phyloP scores from a whole-genome alignment of 30 jellyfish, hydroid and myxozoan genomes.

The Rhopilema esculentum region DNA sequence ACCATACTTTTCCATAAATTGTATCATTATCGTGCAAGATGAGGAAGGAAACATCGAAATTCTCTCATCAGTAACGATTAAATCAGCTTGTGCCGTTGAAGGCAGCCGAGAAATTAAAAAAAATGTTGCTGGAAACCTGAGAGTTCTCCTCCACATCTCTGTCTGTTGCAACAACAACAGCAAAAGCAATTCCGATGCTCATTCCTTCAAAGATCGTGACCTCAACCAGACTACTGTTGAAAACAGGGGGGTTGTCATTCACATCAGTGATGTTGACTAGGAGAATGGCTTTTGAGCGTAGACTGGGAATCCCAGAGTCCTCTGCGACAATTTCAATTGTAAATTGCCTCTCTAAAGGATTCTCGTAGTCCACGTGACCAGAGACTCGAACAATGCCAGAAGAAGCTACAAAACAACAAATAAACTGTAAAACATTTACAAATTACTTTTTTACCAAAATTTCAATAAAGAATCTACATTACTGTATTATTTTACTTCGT shows the following conservation, averaged over 20 bases:
- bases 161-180: constrained; percentile 72
- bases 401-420: constrained; percentile 32
- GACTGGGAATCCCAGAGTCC: constrained; percentile 74
- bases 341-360: neutral
- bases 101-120: no score
- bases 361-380: constrained; percentile 63
- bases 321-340: constrained; percentile 24
- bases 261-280: constrained; percentile 73
- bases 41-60: no score
- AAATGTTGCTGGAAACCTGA: no score
- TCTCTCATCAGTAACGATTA: no score
- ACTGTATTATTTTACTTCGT: no score
- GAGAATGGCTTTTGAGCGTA: constrained; percentile 60
- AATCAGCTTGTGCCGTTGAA: no score
- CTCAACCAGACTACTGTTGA: constrained; percentile 41
- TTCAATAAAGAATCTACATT: no score
- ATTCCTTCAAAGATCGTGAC: constrained; percentile 69
- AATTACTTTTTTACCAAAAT: no score
- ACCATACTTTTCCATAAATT: no score
- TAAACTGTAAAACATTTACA: no score
- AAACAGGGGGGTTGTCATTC: constrained; percentile 90
- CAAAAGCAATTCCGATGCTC: constrained; percentile 46
- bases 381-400: constrained; percentile 76
- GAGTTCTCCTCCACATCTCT: constrained; percentile 52
- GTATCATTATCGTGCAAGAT: no score